Percentiles rank a stretch among this genome's conserved stretches.
phyloP scores from a whole-genome alignment of 2,113 vertebrate species.

The Nibea albiflora region DNA sequence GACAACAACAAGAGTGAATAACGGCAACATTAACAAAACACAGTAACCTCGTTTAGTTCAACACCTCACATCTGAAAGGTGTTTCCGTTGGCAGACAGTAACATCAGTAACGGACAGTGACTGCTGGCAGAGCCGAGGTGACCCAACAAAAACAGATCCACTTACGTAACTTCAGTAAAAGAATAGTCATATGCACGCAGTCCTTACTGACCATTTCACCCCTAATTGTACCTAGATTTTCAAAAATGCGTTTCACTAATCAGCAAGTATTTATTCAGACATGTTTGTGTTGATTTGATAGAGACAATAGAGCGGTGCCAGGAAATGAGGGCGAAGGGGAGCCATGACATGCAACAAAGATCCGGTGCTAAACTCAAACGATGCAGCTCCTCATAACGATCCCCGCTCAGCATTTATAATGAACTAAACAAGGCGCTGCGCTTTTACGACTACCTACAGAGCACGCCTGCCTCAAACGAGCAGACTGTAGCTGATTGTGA shows the following conservation, averaged over 20 bases:
- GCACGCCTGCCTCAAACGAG: not conserved
- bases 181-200: no score
- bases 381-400: not conserved
- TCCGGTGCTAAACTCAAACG: not conserved
- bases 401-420: not conserved
- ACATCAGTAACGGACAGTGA: no score
- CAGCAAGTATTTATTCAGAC: not conserved
- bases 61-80: not conserved
- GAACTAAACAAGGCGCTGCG: not conserved
- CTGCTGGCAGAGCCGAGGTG: not conserved
- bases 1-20: slow-evolving; percentile 1
- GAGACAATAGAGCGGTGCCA: not conserved
- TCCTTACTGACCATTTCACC: not conserved
- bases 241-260: not conserved
- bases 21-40: no score
- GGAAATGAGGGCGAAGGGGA: not conserved
- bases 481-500: slow-evolving; percentile 6
- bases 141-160: not conserved
- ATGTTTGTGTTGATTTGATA: not conserved
- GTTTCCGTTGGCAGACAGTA: not conserved
- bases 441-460: not conserved
- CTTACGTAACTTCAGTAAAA: not conserved
- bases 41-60: not conserved
- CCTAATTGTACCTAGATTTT: no score
- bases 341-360: not conserved